A percentile compares a stretch with the other conserved stretches of the same genome.
phyloP scores from a whole-genome alignment of 2,113 vertebrate genomes.

The Porphyrio hochstetteri region DNA sequence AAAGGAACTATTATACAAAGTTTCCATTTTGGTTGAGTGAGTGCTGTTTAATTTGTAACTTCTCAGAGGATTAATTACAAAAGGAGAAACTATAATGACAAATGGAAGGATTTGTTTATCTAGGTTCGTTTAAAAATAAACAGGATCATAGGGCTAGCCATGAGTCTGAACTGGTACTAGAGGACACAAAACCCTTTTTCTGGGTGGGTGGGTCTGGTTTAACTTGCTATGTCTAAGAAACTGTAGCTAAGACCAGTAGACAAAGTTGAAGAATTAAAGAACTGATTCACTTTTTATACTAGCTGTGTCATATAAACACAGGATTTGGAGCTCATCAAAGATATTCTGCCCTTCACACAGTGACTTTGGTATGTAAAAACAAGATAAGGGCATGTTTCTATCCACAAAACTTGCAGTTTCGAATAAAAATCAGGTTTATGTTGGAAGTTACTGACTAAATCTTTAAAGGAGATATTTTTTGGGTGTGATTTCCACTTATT shows the following conservation, averaged over 20 bases:
- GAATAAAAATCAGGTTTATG: not conserved
- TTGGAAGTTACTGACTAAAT: not conserved
- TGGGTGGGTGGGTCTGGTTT: not conserved
- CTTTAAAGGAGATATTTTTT: not conserved
- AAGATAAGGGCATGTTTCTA: not conserved
- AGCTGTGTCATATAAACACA: not conserved
- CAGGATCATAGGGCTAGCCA: not conserved
- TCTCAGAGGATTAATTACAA: conserved; percentile 59
- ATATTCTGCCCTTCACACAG: not conserved
- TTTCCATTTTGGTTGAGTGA: conserved; percentile 54
- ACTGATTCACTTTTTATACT: not conserved
- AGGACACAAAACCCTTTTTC: not conserved
- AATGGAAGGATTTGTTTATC: conserved; percentile 44
- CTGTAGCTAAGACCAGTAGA: not conserved
- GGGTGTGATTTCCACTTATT: not conserved
- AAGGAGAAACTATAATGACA: conserved; percentile 39
- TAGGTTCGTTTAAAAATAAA: conserved; percentile 64
- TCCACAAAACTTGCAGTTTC: not conserved
- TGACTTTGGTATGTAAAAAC: not conserved
- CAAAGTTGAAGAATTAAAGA: not conserved
- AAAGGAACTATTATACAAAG: conserved; percentile 50
- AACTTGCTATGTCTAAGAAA: not conserved
- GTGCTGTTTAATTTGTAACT: conserved; percentile 55
- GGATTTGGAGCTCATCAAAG: not conserved
- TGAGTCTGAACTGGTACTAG: not conserved